phyloP scores from a whole-genome alignment of 2,113 vertebrate genomes.

The Corydoras sp. region DNA sequence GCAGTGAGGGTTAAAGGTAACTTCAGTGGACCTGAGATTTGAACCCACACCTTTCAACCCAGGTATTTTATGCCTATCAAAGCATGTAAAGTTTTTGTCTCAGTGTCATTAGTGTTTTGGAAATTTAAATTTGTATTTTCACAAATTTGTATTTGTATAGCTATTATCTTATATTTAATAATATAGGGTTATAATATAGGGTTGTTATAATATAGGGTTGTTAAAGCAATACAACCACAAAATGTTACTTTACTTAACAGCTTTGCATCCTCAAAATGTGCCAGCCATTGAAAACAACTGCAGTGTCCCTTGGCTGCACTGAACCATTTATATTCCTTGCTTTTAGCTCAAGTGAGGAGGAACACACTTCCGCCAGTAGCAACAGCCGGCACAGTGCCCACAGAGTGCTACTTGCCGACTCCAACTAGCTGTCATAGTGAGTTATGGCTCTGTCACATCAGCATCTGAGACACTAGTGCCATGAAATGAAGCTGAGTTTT shows the following conservation, averaged over 20 bases:
- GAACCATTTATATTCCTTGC: conserved; percentile 28
- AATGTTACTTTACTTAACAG: neutral
- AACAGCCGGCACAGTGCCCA: conserved; percentile 19
- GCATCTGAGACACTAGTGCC: conserved; percentile 14
- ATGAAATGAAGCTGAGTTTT: conserved; percentile 20
- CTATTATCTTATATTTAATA: too few species aligned
- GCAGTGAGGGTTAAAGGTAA: too few species aligned
- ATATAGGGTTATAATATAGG: too few species aligned
- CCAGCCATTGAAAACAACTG: neutral
- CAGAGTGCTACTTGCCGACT: conserved; percentile 11
- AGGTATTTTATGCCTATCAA: too few species aligned
- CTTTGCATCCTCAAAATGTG: conserved; percentile 1
- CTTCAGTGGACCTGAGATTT: too few species aligned
- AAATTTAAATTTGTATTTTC: too few species aligned
- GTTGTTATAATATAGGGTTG: too few species aligned
- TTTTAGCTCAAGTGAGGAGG: conserved; percentile 12
- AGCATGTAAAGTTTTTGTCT: too few species aligned
- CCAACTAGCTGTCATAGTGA: conserved; percentile 32
- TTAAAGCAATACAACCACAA: too few species aligned
- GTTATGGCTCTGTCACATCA: conserved; percentile 37
- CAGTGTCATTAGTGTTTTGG: too few species aligned
- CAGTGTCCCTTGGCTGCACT: conserved; percentile 13
- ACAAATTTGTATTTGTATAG: too few species aligned
- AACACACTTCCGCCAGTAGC: conserved; percentile 19
- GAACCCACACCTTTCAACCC: too few species aligned